Evolutionary conservation across 2,797 vertebrate species (phyloP).

Genomic region (Moxostoma hubbsi): DNA sequence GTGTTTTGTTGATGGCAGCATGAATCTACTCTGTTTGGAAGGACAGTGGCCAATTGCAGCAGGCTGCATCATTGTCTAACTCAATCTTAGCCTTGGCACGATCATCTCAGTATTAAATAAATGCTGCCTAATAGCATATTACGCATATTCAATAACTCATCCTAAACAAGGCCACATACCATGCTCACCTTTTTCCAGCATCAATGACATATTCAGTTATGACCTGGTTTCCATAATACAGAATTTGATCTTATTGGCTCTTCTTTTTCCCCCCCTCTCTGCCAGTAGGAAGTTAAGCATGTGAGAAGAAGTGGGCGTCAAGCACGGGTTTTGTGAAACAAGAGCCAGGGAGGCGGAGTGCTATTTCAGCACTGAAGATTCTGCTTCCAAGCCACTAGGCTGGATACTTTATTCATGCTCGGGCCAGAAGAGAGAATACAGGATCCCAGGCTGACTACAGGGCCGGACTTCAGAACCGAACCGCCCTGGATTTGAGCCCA

Average conservation of each 20-base stretch:
- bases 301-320: conserved; percentile 42
- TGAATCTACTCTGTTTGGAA: conserved; percentile 16
- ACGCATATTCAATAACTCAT: conserved; percentile 21
- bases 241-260: conserved; percentile 3
- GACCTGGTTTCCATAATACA: neutral
- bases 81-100: conserved; percentile 40
- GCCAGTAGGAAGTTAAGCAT: conserved; percentile 45
- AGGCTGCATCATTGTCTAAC: conserved; percentile 12
- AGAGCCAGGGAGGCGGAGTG: conserved; percentile 37
- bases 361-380: conserved; percentile 26
- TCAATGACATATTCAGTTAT: conserved; percentile 12
- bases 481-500: conserved; percentile 76
- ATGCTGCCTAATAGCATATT: conserved; percentile 2
- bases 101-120: conserved; percentile 29
- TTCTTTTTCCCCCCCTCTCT: conserved; percentile 14
- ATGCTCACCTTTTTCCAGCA: neutral
- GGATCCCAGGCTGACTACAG: conserved; percentile 75
- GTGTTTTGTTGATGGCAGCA: neutral
- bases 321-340: conserved; percentile 47
- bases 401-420: conserved; percentile 80
- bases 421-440: conserved; percentile 67
- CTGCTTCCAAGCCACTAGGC: conserved; percentile 49
- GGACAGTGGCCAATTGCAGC: conserved; percentile 38
- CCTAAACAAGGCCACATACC: conserved; percentile 5
- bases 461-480: conserved; percentile 75